These are phyloP conservation scores for Hydrochoerus hydrochaeris DNA, from an alignment of 2,113 vertebrate species.

Conservation along the genomic window DNA sequence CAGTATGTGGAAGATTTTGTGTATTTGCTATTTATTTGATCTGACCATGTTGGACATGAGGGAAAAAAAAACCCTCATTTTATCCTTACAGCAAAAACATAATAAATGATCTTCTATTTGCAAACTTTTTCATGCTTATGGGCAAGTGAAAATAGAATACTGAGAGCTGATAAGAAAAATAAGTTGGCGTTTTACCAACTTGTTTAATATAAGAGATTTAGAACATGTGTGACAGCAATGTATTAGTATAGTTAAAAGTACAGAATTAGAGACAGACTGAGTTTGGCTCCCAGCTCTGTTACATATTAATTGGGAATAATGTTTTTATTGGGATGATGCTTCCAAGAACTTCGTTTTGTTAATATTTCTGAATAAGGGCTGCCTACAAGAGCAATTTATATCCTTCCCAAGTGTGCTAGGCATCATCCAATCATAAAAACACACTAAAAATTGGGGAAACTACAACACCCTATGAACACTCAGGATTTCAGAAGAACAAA, in stretches of 20 bases:
- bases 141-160: background rate
- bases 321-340: background rate
- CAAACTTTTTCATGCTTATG: background rate
- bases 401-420: background rate
- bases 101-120: background rate
- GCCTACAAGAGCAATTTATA: background rate
- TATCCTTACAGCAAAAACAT: background rate
- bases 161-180: conserved; percentile 9
- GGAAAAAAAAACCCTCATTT: background rate
- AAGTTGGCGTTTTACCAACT: background rate
- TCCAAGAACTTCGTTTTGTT: background rate
- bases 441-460: background rate
- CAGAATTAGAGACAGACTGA: background rate
- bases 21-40: conserved; percentile 66
- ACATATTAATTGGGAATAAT: background rate
- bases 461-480: background rate
- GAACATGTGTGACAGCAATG: background rate
- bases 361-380: background rate
- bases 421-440: background rate
- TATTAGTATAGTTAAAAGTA: background rate
- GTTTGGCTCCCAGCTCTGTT: background rate
- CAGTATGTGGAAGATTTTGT: background rate
- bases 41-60: conserved; percentile 7
- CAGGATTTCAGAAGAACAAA: background rate
- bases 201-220: background rate